A percentile compares a stretch with the other conserved stretches of the same genome.
Evolutionary conservation across 1,140 invertebrate species (phyloP).

Genomic region (Probaryconus sp.): DNA sequence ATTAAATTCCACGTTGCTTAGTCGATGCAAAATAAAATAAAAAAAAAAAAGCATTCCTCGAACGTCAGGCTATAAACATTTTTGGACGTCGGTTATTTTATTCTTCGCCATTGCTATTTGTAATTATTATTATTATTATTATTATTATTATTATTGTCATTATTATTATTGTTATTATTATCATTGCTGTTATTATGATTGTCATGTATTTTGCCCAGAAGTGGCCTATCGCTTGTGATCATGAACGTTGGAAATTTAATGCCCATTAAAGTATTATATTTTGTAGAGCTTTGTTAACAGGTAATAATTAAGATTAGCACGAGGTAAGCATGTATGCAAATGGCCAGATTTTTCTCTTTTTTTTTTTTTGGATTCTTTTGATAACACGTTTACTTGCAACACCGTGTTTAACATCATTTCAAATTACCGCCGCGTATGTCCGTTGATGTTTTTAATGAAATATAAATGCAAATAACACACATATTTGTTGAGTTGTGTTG

Average conservation of each 20-base stretch:
- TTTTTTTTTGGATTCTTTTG: constrained; percentile 40
- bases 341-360: constrained; percentile 26
- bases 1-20: constrained; percentile 34
- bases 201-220: no score
- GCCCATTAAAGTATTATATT: constrained; percentile 28
- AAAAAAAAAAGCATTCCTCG: no score
- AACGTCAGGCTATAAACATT: no score
- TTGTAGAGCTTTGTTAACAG: constrained; percentile 48
- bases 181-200: no score
- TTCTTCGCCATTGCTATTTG: no score
- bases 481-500: constrained; percentile 45
- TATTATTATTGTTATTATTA: no score
- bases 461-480: constrained; percentile 40
- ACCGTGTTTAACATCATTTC: constrained; percentile 39
- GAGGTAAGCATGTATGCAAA: constrained; percentile 46
- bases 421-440: constrained; percentile 37
- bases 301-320: constrained; percentile 49
- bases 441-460: constrained; percentile 43
- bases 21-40: constrained; percentile 16
- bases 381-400: constrained; percentile 33
- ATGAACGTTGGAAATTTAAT: constrained; percentile 22
- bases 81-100: no score
- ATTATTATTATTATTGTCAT: no score
- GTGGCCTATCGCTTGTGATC: constrained; percentile 10
- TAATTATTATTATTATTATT: constrained; percentile 25